phyloP scores from a whole-genome alignment of 2,888 invertebrate genomes.

The Erebia aethiops region DNA sequence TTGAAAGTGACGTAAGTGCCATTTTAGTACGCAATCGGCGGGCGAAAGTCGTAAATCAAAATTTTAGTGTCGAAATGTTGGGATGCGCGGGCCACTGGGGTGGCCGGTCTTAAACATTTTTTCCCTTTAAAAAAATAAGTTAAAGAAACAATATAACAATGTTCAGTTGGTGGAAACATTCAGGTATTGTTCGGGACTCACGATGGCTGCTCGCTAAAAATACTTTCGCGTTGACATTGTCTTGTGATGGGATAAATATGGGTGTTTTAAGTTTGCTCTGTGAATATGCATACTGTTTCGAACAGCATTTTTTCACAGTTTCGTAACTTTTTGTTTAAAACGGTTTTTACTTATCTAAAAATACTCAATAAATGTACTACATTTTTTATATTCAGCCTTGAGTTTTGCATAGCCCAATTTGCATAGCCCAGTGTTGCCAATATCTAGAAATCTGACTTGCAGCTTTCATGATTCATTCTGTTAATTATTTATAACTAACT shows the following conservation, averaged over 20 bases:
- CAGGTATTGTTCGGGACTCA: constrained; percentile 70
- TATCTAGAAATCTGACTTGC: no score
- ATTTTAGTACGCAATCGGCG: constrained; percentile 82
- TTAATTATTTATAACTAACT: no score
- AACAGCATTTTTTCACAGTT: not conserved
- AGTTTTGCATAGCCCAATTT: no score
- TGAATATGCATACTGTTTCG: constrained; percentile 6
- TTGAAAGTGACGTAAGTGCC: constrained; percentile 83
- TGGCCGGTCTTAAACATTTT: constrained; percentile 70
- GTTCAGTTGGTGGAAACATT: constrained; percentile 61
- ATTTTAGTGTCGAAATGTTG: constrained; percentile 83
- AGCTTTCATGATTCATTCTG: no score
- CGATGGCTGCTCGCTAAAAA: constrained; percentile 51
- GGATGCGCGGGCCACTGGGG: constrained; percentile 81
- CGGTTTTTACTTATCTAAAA: not conserved
- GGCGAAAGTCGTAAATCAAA: constrained; percentile 79
- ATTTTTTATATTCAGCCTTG: no score
- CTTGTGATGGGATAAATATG: constrained; percentile 35
- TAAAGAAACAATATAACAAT: constrained; percentile 76
- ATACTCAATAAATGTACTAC: not conserved
- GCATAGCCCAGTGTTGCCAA: no score
- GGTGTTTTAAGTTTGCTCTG: constrained; percentile 19
- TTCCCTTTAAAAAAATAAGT: constrained; percentile 61
- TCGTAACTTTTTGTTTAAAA: not conserved
- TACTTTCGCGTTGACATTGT: constrained; percentile 58